Percentiles rank a stretch among this genome's conserved stretches.
These are phyloP conservation scores for Festucalex cinctus DNA, from an alignment of 2,113 vertebrate species.

Conservation along the genomic window DNA sequence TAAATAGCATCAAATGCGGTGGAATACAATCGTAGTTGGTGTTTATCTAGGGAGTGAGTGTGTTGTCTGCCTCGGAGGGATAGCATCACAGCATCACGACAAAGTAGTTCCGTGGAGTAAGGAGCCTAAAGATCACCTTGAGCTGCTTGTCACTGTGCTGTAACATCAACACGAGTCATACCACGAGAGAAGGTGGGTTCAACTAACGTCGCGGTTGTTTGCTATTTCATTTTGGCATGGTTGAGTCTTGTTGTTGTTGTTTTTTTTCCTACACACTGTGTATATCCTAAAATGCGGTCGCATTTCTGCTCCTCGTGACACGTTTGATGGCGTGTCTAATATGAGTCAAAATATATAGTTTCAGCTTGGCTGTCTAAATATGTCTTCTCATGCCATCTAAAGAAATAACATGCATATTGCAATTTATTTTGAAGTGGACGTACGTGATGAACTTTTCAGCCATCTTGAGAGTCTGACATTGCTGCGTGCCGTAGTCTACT, in stretches of 20 bases:
- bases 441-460: slow-evolving; percentile 4
- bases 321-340: background rate
- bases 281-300: background rate
- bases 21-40: background rate
- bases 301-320: background rate
- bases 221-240: background rate
- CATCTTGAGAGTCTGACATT: slow-evolving; percentile 6
- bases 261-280: background rate
- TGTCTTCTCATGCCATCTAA: background rate
- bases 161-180: slow-evolving; percentile 15
- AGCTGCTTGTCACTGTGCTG: slow-evolving; percentile 31
- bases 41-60: background rate
- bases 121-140: slow-evolving; percentile 66
- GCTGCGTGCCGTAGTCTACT: background rate
- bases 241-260: too few relatives aligned
- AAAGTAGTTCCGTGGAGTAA: slow-evolving; percentile 65
- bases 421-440: background rate
- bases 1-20: background rate
- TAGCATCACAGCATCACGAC: slow-evolving; percentile 45
- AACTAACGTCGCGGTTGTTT: background rate
- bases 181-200: slow-evolving; percentile 50
- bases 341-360: background rate
- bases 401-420: too few relatives aligned
- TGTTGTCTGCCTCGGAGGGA: slow-evolving; percentile 50
- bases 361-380: background rate